Conservation (phyloP, 2,113 vertebrate species). For the Tenebrosternarchus preto region DNA sequence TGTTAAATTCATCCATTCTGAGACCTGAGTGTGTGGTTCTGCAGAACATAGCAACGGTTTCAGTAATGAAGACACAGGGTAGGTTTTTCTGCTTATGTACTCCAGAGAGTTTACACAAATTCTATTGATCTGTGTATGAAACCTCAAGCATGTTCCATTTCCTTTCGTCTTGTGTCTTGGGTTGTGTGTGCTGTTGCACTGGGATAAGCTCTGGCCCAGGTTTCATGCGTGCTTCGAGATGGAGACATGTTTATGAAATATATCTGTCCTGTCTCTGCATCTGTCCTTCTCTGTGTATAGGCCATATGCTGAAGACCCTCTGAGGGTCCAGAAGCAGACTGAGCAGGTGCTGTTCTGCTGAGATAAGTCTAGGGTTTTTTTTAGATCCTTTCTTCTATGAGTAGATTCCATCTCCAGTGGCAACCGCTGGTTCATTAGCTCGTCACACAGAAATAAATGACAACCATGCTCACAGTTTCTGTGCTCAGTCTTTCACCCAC, state of each 20-base stretch:
- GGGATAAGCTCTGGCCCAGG: not conserved
- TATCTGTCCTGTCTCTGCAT: conserved; percentile 29
- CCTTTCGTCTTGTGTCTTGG: too few relatives aligned
- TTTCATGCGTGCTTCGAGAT: not conserved
- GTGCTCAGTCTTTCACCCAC: conserved; percentile 28
- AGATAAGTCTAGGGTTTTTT: conserved; percentile 64
- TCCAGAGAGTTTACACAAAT: too few relatives aligned
- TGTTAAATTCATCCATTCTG: conserved; percentile 2
- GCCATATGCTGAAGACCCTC: conserved; percentile 19
- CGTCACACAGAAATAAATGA: conserved; percentile 52
- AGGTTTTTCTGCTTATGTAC: too few relatives aligned
- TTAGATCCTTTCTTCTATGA: conserved; percentile 54
- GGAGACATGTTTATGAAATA: not conserved
- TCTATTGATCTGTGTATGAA: too few relatives aligned
- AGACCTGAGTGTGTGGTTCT: not conserved
- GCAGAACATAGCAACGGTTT: not conserved
- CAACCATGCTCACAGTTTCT: conserved; percentile 32
- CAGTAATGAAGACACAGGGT: not conserved
- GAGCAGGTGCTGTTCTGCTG: conserved; percentile 57
- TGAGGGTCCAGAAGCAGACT: conserved; percentile 43
- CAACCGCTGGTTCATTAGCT: conserved; percentile 57
- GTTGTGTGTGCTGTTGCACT: too few relatives aligned
- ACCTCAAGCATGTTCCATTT: too few relatives aligned
- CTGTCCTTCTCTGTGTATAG: not conserved
- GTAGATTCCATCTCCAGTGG: conserved; percentile 58